Conservation (phyloP, 2,113 vertebrate genomes). For the Cygnus atratus region DNA sequence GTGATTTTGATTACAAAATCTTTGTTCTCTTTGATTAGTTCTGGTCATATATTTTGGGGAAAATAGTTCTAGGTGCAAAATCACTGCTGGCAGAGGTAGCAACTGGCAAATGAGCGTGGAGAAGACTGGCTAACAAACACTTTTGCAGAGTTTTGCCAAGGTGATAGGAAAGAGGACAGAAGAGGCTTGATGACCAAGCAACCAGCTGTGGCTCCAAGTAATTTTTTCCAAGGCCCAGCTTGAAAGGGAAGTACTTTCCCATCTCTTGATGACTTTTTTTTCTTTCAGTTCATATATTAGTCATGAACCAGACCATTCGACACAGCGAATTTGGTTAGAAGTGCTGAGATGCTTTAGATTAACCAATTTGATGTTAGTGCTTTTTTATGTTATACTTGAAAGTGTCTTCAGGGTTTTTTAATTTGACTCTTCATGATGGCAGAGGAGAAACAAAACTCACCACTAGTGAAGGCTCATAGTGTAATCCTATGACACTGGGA, state of each 20-base stretch:
- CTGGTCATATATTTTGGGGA: not conserved
- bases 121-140: not conserved
- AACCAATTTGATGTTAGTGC: not conserved
- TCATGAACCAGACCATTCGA: not conserved
- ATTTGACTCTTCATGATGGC: not conserved
- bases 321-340: not conserved
- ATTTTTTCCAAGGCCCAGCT: not conserved
- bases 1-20: not conserved
- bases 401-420: not conserved
- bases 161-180: not conserved
- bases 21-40: slow-evolving; percentile 15
- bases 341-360: not conserved
- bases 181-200: not conserved
- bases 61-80: not conserved
- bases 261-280: not conserved
- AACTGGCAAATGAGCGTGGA: not conserved
- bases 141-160: not conserved
- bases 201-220: not conserved
- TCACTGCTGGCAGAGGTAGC: not conserved
- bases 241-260: not conserved
- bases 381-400: not conserved
- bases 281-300: not conserved
- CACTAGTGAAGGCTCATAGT: not conserved
- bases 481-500: not conserved
- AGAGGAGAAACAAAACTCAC: not conserved